Evolutionary conservation across 1,140 invertebrate genomes (phyloP), one percentile per base, ranked within the genome.

Genomic region (Bradynema listronoti): DNA sequence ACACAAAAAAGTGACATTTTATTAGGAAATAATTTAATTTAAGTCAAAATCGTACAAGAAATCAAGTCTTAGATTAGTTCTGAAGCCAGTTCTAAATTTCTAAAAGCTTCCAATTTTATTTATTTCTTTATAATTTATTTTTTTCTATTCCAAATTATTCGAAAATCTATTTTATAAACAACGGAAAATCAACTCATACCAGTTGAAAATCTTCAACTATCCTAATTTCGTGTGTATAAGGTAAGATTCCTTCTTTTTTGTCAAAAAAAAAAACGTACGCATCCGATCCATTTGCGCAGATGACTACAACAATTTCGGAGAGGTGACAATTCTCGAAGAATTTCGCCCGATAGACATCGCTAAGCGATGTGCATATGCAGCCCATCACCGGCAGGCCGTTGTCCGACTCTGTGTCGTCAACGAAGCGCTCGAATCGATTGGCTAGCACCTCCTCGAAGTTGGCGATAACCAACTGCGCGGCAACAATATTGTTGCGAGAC

Each of bases 261-360:
- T 39, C 36, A 39, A 39, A 39, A 39, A 39, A 11, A 19, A 39
- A 39, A 4, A 25, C 3, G 4, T 50, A 50, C 47, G 9, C 34
- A 32, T 50, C 14, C 16, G 47, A 32, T 50, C 47, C 47, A 3
- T 50, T n/a, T 30, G 47, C 27, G 34, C 47, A 50, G 29, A 50
- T 29, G 16, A 50, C 34, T 30, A 25, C 29, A 4, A 50, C 34
- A 16, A 50, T 24, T 25, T 50, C 47, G 16, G 16, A 19, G 9
- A 50, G 47, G n/a, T 27, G 16, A 29, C 47, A 50, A 29, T 27
- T 19, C 3, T 50, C 47, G n/a, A 50, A 50, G 34, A 50, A 50
- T 5, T 27, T 43, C 3, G 42, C n/a, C n/a, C 5, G 47, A n/a
- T 4, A n/a, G 34, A n/a, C 27, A 3, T 4, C 4, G 27, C 5